A percentile compares a stretch with the other conserved stretches of the same genome.
Conservation (phyloP, 2,888 invertebrate species). For the Thecocarcelia acutangulata region DNA sequence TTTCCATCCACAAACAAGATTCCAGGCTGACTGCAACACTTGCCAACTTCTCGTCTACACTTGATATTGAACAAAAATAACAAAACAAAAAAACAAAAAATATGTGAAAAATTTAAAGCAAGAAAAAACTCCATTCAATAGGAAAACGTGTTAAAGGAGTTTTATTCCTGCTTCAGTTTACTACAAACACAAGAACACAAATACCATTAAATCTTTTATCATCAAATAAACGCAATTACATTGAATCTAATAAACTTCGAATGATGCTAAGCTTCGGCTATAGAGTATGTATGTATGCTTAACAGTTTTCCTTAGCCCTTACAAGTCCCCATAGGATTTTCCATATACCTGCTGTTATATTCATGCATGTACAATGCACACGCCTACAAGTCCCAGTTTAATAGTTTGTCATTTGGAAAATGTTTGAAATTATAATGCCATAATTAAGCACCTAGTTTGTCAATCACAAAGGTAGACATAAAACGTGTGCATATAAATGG, state of each 20-base stretch:
- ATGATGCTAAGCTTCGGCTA: conserved; percentile 5
- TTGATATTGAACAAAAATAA: conserved; percentile 4
- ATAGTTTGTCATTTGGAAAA: conserved; percentile 53
- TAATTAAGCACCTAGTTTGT: conserved; percentile 67
- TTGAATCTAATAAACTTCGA: conserved; percentile 48
- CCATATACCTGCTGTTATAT: background rate
- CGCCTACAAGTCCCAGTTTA: conserved; percentile 25
- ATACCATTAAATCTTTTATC: background rate
- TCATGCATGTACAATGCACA: background rate
- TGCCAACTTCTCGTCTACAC: background rate
- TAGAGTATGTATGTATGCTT: conserved; percentile 10
- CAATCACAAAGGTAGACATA: conserved; percentile 35
- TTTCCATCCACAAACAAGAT: background rate
- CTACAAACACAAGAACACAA: background rate
- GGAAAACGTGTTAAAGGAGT: conserved; percentile 62
- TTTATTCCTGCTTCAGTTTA: conserved; percentile 9
- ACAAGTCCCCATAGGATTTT: conserved; percentile 32
- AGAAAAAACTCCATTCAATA: conserved; percentile 17
- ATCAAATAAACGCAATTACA: conserved; percentile 43
- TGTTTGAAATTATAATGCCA: conserved; percentile 59
- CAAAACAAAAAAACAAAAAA: background rate
- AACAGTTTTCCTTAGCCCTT: conserved; percentile 22
- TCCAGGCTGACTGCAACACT: background rate
- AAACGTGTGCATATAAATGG: background rate
- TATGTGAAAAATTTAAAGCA: background rate